Base-by-base conservation (phyloP, 2,797 vertebrate genomes). In the Ciconia nigra region DNA sequence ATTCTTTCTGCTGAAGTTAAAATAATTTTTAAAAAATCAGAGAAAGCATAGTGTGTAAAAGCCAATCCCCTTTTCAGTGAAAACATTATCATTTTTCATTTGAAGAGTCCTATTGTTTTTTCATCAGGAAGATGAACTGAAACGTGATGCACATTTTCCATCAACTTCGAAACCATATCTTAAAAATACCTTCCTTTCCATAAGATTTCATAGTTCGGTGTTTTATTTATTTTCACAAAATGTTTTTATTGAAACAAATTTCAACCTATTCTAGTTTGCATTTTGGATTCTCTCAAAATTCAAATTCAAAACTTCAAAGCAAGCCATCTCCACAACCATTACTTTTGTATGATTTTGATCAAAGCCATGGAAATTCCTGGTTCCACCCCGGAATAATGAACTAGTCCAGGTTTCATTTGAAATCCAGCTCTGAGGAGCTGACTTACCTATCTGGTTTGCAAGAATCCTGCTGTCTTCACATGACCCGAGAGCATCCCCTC, bases 351-450 rank as follows among this genome's bases (percentile, higher is more conserved):
- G 39, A 93, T 90, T 97, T 96, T 87, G 94, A 96, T 97, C 96
- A 96, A 97, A 97, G 96, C 89, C 67, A 61, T 93, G 95, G 95
- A 97, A 97, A 96, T 97, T 96, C 94, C 94, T 93, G 77, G 91
- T 97, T 97, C 86, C 94, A 94, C 93, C 90, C 93, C 1, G 15
- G 58, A 92, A 54, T 93, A 89, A 96, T 90, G 83, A 96, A 94
- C n/a, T 0, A 2, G 63, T 87, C 85, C 67, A 66, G 73, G 78
- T 90, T 96, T 82, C 69, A 95, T 73, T 73, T 93, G 93, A 94
- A 96, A 95, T 73, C 71, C 66, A 77, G 42, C 91, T 96, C 73
- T 52, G 59, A 90, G 66, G 66, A 89, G 55, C 70, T 80, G 67
- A 97, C 88, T 96, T 96, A 96, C 94, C 89, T 46, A 79, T 70